Evolutionary conservation across 2,888 invertebrate genomes (phyloP), one percentile per base, ranked within the genome.

Genomic region (Ectropis crepuscularia): DNA sequence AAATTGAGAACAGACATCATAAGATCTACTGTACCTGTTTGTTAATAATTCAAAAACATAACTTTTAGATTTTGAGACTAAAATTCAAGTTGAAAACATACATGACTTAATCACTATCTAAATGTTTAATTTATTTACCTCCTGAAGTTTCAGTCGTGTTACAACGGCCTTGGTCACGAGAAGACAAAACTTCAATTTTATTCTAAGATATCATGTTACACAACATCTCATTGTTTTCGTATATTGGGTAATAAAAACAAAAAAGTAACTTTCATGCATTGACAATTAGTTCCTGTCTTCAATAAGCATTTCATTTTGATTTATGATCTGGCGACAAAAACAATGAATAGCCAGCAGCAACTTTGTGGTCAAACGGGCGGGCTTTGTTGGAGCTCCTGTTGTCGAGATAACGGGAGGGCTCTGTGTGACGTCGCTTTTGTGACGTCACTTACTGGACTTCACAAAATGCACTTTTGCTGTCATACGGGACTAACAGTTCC

Each of bases 391-490:
- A 70, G 63, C 69, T 67, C 73, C 81, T 79, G 87, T 90, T 90
- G 86, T 89, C 11, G 70, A 75, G 75, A 68, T 89, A 91, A 90
- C 89, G 88, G 89, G 81, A 80, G 74, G 53, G 71, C 72, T 69
- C 66, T 75, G 73, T 77, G 78, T 83, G 83, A 83, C 79, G 82
- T 77, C 65, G 71, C 76, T 74, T 78, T 84, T 85, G 84, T 90
- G 90, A 91, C 90, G 92, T 90, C 92, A 91, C 80, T 8, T 43
- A 45, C 70, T 80, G 79, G 75, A 82, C 74, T 87, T 77, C 74
- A 80, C 80, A 83, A 87, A 90, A 87, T 88, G 83, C 88, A 91
- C 87, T 90, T 90, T 90, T 90, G 85, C 88, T 82, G 80, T 85
- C 85, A 84, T 77, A 76, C 82, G 72, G 79, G 74, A 75, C 63